Conservation (phyloP, 2,113 vertebrate genomes). For the Scomber scombrus region DNA sequence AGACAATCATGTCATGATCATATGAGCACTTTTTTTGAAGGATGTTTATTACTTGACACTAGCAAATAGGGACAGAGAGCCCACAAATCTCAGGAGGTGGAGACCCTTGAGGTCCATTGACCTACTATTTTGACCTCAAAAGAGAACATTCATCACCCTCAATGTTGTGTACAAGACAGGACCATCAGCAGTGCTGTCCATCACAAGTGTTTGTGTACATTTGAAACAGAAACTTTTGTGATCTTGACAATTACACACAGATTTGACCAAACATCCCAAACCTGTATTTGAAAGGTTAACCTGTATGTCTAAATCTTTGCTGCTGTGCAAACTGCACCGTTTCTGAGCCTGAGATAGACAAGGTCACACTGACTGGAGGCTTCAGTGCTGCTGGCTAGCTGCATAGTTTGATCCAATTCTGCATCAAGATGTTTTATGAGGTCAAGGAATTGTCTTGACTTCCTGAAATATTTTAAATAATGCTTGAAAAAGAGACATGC, state of each 20-base stretch:
- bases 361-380: slow-evolving; percentile 17
- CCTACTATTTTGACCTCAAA: neutral
- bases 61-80: neutral
- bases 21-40: neutral
- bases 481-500: too few relatives aligned
- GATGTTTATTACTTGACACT: slow-evolving; percentile 6
- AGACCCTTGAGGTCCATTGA: neutral
- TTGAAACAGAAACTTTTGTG: slow-evolving; percentile 1
- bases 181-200: slow-evolving; percentile 2
- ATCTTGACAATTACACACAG: neutral
- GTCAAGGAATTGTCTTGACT: neutral
- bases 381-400: neutral
- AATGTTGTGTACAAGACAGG: neutral
- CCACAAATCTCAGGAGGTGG: neutral
- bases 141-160: neutral
- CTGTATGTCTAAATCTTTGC: neutral
- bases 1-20: neutral
- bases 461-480: neutral
- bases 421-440: neutral
- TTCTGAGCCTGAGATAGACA: slow-evolving; percentile 3
- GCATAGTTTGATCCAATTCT: neutral
- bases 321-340: neutral
- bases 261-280: neutral
- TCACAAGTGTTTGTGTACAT: neutral
- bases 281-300: slow-evolving; percentile 11